Evolutionary conservation across 2,113 vertebrate genomes (phyloP).

Genomic region (Psilopogon haemacephalus): DNA sequence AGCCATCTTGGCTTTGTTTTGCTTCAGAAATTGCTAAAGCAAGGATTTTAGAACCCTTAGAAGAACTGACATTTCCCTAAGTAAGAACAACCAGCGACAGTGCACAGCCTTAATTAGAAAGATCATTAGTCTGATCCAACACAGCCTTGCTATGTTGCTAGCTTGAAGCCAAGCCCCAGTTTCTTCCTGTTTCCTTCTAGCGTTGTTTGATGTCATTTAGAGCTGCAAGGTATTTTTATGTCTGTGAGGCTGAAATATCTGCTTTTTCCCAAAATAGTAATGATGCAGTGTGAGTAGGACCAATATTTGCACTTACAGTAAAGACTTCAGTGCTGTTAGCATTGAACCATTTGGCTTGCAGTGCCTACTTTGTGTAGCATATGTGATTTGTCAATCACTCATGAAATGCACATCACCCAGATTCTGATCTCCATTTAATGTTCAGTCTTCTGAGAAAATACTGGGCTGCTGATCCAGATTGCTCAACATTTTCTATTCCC

Average conservation of each 20-base stretch:
- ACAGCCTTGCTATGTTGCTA: neutral
- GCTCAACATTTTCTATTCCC: neutral
- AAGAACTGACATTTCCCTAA: neutral
- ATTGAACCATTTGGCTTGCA: slow-evolving; percentile 35
- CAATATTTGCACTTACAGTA: slow-evolving; percentile 25
- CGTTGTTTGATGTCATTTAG: neutral
- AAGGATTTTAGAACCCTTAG: neutral
- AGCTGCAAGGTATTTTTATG: neutral
- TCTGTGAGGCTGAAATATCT: neutral
- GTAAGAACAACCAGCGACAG: neutral
- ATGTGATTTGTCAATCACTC: slow-evolving; percentile 43
- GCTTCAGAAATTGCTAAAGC: neutral
- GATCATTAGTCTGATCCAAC: neutral
- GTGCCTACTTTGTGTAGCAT: slow-evolving; percentile 9
- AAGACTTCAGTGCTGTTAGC: slow-evolving; percentile 28
- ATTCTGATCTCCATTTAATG: neutral
- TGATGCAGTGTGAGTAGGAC: neutral
- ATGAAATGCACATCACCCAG: slow-evolving; percentile 10
- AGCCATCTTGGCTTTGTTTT: neutral
- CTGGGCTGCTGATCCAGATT: neutral
- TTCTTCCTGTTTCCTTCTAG: slow-evolving; percentile 1
- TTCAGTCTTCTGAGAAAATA: slow-evolving; percentile 25
- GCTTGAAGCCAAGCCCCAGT: neutral
- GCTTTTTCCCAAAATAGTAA: neutral
- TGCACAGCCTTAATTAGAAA: neutral